Percentiles rank a stretch among this genome's conserved stretches.
Evolutionary conservation across 2,888 invertebrate species (phyloP).

Genomic region (Bombylius major): DNA sequence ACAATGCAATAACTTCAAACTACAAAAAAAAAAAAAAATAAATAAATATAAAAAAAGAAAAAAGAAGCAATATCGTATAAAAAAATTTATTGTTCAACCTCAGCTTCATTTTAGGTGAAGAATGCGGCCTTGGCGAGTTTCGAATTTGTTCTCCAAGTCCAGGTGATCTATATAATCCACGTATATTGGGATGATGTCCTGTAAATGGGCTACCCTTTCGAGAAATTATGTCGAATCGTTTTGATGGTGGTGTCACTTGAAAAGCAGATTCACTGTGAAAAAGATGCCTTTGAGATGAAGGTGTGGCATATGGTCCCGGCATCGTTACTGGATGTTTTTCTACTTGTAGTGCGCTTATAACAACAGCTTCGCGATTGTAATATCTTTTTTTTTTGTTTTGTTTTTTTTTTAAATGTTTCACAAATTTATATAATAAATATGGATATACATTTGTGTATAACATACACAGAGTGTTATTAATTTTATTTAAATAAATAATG

Average conservation of each 20-base stretch:
- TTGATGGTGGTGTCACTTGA: constrained; percentile 56
- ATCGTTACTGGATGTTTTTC: constrained; percentile 83
- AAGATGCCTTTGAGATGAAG: constrained; percentile 48
- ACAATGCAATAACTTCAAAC: too few relatives aligned
- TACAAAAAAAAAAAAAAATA: background rate
- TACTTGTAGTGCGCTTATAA: constrained; percentile 84
- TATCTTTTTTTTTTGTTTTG: constrained; percentile 48
- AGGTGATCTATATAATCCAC: constrained; percentile 47
- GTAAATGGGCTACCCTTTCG: constrained; percentile 44
- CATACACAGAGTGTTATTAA: background rate
- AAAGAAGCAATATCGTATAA: background rate
- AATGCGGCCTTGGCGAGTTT: constrained; percentile 53
- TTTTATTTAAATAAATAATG: too few relatives aligned
- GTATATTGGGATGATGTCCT: constrained; percentile 46
- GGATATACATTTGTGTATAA: constrained; percentile 2
- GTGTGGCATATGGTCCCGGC: constrained; percentile 68
- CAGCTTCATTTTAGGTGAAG: constrained; percentile 85
- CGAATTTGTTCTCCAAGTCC: constrained; percentile 43
- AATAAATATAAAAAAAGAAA: background rate
- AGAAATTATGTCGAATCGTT: constrained; percentile 37
- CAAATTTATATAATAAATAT: constrained; percentile 4
- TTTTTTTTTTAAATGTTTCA: background rate
- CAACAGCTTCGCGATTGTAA: constrained; percentile 84
- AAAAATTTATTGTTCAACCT: constrained; percentile 43
- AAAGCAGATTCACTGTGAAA: constrained; percentile 47